Conservation (phyloP, 1,140 invertebrate species). For the Pantala flavescens region DNA sequence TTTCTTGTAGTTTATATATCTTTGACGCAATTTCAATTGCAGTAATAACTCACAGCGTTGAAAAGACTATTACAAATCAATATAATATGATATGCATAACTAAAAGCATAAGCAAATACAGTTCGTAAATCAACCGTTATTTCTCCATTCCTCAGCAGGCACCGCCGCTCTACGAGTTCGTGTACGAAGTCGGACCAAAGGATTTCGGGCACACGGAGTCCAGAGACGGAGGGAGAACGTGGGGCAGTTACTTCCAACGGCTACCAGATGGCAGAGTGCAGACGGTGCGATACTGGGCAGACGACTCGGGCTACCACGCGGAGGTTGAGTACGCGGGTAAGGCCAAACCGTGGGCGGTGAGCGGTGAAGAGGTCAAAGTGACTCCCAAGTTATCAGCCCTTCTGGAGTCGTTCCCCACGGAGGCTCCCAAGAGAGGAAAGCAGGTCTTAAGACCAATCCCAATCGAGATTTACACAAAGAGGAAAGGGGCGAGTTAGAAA, state of each 20-base stretch:
- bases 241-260: conserved; percentile 24
- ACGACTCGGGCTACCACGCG: conserved; percentile 24
- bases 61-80: too few species aligned
- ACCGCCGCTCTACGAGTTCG: conserved; percentile 18
- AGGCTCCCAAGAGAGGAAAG: neutral
- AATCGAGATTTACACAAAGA: neutral
- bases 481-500: neutral
- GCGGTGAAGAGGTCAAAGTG: neutral
- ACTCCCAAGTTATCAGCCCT: neutral
- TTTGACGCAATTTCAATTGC: too few species aligned
- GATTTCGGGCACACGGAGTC: conserved; percentile 26
- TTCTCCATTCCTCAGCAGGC: neutral
- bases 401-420: neutral
- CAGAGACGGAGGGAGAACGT: conserved; percentile 21
- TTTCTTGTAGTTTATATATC: too few species aligned
- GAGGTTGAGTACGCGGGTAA: conserved; percentile 23
- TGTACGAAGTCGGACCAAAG: conserved; percentile 17
- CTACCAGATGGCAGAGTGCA: conserved; percentile 26
- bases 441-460: neutral
- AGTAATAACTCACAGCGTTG: too few species aligned
- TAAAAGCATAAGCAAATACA: too few species aligned
- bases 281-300: conserved; percentile 25
- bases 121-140: too few species aligned
- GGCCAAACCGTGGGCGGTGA: conserved; percentile 3
- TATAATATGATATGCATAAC: too few species aligned